Conservation (phyloP, 2,113 vertebrate genomes). For the Datnioides undecimradiatus region DNA sequence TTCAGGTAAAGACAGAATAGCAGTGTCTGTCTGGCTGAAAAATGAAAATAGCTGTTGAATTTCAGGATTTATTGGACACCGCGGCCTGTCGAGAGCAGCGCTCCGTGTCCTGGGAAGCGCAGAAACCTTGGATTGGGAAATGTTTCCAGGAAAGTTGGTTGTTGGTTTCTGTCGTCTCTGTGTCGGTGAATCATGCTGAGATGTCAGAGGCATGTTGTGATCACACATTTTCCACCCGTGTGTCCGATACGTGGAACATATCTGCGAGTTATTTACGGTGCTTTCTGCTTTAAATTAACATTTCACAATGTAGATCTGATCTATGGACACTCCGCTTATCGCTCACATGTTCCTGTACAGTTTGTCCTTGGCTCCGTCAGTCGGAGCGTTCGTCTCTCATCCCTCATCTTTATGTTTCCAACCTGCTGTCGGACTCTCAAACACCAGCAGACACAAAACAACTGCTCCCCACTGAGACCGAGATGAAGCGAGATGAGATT, state of each 20-base stretch:
- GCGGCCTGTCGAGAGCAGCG: background rate
- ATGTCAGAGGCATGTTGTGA: background rate
- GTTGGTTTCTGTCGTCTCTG: background rate
- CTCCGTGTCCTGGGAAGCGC: conserved; percentile 14
- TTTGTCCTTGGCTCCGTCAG: conserved; percentile 27
- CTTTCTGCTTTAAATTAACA: conserved; percentile 21
- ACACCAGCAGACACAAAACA: background rate
- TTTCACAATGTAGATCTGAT: background rate
- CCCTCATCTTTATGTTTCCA: conserved; percentile 32
- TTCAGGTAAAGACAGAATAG: background rate
- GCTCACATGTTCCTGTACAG: background rate
- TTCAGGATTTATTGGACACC: background rate
- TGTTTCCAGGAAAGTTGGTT: conserved; percentile 38
- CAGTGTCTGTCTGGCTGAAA: background rate
- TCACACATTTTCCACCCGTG: conserved; percentile 9
- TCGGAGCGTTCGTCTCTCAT: conserved; percentile 8
- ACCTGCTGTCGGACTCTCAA: background rate
- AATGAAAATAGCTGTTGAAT: background rate
- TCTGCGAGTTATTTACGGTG: background rate
- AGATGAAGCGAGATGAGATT: background rate
- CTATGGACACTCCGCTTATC: background rate
- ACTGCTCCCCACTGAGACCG: background rate
- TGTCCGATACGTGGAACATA: conserved; percentile 5
- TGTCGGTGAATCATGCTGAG: conserved; percentile 22
- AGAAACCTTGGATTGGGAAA: background rate